Percentiles rank a stretch among this genome's conserved stretches.
phyloP scores from a whole-genome alignment of 2,888 invertebrate genomes.

The Clusia tigrina region DNA sequence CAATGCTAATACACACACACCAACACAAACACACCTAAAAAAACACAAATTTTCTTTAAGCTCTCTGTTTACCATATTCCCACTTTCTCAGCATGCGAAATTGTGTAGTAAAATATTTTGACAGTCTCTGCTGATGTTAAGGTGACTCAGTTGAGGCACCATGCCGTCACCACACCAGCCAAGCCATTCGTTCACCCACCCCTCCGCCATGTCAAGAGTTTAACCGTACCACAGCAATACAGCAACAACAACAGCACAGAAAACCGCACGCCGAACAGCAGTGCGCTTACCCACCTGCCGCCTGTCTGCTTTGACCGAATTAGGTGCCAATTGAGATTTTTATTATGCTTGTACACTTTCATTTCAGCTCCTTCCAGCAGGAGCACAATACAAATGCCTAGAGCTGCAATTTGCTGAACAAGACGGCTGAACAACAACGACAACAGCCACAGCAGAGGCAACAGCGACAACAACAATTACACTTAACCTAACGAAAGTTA shows the following conservation, averaged over 20 bases:
- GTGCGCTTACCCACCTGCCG: no score
- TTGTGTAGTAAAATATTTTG: no score
- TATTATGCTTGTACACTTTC: not conserved
- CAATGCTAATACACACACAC: no score
- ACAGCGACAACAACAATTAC: constrained; percentile 2
- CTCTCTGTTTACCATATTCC: no score
- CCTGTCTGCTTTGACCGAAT: not conserved
- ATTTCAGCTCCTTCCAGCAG: not conserved
- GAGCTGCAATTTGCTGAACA: constrained; percentile 40
- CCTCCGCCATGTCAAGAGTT: not conserved
- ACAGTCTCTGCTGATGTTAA: no score
- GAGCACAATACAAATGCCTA: constrained; percentile 25
- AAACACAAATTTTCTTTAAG: no score
- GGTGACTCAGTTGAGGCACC: no score
- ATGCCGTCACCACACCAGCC: no score
- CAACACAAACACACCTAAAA: no score
- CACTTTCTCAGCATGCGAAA: no score
- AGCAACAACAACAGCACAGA: not conserved
- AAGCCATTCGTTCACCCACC: no score
- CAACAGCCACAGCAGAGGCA: not conserved
- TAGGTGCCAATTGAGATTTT: not conserved
- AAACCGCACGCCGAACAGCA: no score
- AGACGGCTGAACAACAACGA: constrained; percentile 26
- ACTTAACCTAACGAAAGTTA: constrained; percentile 42
- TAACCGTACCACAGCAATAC: not conserved